Percentiles rank a stretch among this genome's conserved stretches.
phyloP scores from a whole-genome alignment of 2,888 invertebrate genomes.

The Horisme vitalbata region DNA sequence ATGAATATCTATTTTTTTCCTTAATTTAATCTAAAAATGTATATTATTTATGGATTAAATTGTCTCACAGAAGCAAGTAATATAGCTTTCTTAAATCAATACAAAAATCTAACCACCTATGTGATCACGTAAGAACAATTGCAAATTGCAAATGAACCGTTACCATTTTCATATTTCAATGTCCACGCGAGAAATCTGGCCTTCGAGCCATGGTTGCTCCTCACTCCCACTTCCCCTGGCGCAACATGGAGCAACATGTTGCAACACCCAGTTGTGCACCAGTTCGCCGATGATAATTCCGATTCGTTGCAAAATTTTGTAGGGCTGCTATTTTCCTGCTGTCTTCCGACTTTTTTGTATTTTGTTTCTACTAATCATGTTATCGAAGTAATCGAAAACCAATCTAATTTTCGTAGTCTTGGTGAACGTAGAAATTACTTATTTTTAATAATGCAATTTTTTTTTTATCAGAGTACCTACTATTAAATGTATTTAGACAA shows the following conservation, averaged over 20 bases:
- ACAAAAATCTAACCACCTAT: background rate
- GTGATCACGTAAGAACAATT: slow-evolving; percentile 16
- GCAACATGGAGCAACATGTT: slow-evolving; percentile 55
- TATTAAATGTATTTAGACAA: too few relatives aligned
- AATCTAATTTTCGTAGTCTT: too few relatives aligned
- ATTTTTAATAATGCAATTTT: too few relatives aligned
- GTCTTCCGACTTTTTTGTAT: background rate
- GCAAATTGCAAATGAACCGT: slow-evolving; percentile 41
- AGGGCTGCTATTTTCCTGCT: slow-evolving; percentile 13
- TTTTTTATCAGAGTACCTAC: too few relatives aligned
- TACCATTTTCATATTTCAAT: slow-evolving; percentile 59
- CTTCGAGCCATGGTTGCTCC: slow-evolving; percentile 69
- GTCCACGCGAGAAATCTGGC: slow-evolving; percentile 56
- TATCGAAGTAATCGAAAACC: too few relatives aligned
- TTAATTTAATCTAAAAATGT: too few relatives aligned
- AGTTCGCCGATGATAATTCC: slow-evolving; percentile 80
- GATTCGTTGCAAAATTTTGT: slow-evolving; percentile 70
- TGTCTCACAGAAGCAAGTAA: too few relatives aligned
- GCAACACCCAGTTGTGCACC: slow-evolving; percentile 65
- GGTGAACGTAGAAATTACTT: too few relatives aligned
- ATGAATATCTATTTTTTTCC: too few relatives aligned
- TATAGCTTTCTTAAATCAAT: too few relatives aligned
- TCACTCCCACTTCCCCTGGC: slow-evolving; percentile 66
- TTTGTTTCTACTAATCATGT: background rate
- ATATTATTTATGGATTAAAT: background rate